These are phyloP conservation scores for Tragopan temminckii DNA, from an alignment of 2,797 vertebrate species.

Conservation along the genomic window DNA sequence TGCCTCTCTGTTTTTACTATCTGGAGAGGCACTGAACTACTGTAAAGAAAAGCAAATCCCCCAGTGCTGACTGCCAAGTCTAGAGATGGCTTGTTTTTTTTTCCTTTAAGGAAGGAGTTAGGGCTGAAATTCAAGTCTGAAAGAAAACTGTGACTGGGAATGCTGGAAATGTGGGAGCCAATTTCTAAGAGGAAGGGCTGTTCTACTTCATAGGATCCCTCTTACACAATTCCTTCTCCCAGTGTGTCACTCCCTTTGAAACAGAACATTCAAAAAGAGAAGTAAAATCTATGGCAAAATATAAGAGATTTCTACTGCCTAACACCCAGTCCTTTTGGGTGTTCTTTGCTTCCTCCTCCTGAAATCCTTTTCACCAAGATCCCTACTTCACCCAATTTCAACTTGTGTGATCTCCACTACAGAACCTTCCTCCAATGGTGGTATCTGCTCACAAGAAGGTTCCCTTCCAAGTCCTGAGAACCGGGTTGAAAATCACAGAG, in stretches of 20 bases:
- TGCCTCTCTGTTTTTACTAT: not conserved
- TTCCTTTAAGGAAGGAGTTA: not conserved
- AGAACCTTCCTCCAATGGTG: not conserved
- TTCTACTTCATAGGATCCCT: not conserved
- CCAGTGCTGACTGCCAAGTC: not conserved
- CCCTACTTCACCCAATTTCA: accelerated
- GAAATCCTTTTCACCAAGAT: not conserved
- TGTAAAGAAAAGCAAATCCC: not conserved
- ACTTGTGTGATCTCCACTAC: not conserved
- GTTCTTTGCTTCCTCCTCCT: not conserved
- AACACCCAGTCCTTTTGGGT: not conserved
- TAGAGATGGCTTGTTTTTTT: not conserved
- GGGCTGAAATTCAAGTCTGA: not conserved
- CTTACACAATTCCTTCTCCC: not conserved
- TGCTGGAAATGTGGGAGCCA: not conserved
- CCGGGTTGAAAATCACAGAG: not conserved
- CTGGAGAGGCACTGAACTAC: not conserved
- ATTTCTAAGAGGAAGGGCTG: not conserved
- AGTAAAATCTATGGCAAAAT: not conserved
- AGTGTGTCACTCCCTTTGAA: not conserved
- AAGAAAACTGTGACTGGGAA: not conserved
- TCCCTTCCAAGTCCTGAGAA: not conserved
- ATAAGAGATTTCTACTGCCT: not conserved
- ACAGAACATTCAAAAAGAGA: not conserved
- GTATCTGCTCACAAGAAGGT: not conserved